phyloP scores from a whole-genome alignment of 2,888 invertebrate genomes.

The Chloroclystis v-ata region DNA sequence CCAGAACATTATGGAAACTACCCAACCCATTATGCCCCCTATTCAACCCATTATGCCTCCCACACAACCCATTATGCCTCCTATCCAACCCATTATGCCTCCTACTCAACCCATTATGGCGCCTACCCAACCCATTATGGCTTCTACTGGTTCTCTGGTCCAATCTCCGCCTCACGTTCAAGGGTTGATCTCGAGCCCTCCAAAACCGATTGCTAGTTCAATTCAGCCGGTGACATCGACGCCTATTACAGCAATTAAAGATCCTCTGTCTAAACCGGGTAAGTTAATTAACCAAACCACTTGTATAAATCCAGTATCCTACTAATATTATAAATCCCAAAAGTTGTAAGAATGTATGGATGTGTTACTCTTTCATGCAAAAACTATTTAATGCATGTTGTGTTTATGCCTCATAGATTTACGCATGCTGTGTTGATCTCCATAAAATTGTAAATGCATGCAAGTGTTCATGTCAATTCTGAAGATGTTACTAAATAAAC shows the following conservation, averaged over 20 bases:
- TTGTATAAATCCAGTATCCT: too few species aligned
- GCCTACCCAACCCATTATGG: slow-evolving; percentile 21
- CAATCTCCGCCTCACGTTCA: slow-evolving; percentile 42
- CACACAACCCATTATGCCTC: slow-evolving; percentile 22
- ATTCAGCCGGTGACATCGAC: slow-evolving; percentile 66
- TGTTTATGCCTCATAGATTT: too few species aligned
- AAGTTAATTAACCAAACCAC: too few species aligned
- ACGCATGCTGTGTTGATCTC: too few species aligned
- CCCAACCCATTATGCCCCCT: slow-evolving; percentile 19
- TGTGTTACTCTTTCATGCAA: too few species aligned
- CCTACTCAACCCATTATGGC: slow-evolving; percentile 28
- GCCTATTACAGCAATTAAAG: slow-evolving; percentile 57
- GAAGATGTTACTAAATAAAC: too few species aligned
- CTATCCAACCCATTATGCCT: slow-evolving; percentile 19
- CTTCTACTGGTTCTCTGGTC: slow-evolving; percentile 24
- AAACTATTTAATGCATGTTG: too few species aligned
- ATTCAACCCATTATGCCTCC: slow-evolving; percentile 26
- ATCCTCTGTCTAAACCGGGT: slow-evolving; percentile 65
- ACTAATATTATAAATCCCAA: too few species aligned
- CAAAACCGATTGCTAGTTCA: slow-evolving; percentile 42
- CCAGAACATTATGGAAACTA: slow-evolving; percentile 8
- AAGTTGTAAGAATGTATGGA: too few species aligned
- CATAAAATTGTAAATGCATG: too few species aligned
- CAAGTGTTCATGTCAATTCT: too few species aligned
- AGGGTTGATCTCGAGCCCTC: slow-evolving; percentile 52